A percentile compares a stretch with the other conserved stretches of the same genome.
These are phyloP conservation scores for Eumeta japonica DNA, from an alignment of 1,140 invertebrate species.

Conservation along the genomic window DNA sequence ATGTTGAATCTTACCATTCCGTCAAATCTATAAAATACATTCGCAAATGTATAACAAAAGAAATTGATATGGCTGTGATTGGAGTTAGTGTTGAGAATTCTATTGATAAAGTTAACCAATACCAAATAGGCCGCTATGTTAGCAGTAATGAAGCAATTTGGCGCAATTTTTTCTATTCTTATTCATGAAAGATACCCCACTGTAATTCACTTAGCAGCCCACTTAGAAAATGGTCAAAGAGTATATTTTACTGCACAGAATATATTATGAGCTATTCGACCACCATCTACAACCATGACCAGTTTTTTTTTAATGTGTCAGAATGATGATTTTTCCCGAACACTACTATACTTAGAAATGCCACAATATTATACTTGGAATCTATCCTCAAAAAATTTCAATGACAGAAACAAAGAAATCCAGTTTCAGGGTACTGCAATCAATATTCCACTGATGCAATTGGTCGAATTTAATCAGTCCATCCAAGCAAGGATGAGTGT, in stretches of 20 bases:
- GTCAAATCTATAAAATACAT: conserved; percentile 58
- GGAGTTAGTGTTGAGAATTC: conserved; percentile 19
- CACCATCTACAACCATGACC: conserved; percentile 39
- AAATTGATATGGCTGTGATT: no score
- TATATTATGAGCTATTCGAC: conserved; percentile 26
- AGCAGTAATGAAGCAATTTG: no score
- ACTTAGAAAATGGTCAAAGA: no score
- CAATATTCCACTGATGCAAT: conserved; percentile 19
- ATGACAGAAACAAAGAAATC: no score
- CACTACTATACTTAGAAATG: conserved; percentile 36
- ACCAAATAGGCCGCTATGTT: no score
- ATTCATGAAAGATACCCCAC: conserved; percentile 44
- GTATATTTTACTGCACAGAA: no score
- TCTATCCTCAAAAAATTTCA: no score
- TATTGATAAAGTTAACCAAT: conserved; percentile 23
- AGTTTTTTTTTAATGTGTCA: conserved; percentile 38
- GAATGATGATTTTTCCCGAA: conserved; percentile 30
- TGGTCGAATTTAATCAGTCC: no score
- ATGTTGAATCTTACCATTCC: conserved; percentile 55
- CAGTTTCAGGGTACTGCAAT: conserved; percentile 19
- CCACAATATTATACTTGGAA: conserved; percentile 22
- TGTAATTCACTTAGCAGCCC: conserved; percentile 40
- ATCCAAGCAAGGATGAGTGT: no score
- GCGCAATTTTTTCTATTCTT: conserved; percentile 36
- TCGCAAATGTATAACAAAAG: conserved; percentile 51